Base-by-base conservation (phyloP, 2,888 invertebrate genomes). In the Schrankia costaestrigalis region DNA sequence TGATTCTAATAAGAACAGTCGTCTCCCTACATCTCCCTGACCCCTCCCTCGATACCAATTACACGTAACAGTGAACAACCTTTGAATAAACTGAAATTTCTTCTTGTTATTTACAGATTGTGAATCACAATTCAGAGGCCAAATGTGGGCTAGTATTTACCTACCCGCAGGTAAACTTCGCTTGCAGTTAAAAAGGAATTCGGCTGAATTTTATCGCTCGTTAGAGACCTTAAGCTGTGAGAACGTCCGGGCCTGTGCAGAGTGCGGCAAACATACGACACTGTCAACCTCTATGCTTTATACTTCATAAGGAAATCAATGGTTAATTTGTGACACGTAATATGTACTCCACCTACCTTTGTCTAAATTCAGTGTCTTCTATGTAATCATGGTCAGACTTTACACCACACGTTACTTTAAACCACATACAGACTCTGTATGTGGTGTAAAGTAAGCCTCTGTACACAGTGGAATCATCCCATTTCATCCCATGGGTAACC, bases 151-250 rank as follows among this genome's bases (percentile, higher is more conserved):
- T 63, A 67, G 67, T 83, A 78, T 84, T 83, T 84, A 76, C 83
- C 70, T 56, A 77, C 83, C 84, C 82, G 80, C 83, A 83, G 82
- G 84, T 82, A 78, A 80, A 83, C 78, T 80, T 72, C 56, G 69
- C 62, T 63, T 75, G 72, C 78, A 78, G 78, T 82, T 82, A 80
- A 81, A 84, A 81, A 81, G 76, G 73, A 83, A 78, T 79, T 75
- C 66, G 60, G 67, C 56, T 58, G 65, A 77, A 69, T 84, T 84
- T 83, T 83, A 83, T 82, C 75, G 81, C 78, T 83, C 82, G 81
- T 85, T 84, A 84, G 84, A 73, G 78, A 78, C 79, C 73, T 78
- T 73, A 75, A 76, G 66, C 68, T 71, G 58, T 53, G 58, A 57
- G 56, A 64, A 59, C 60, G 63, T 65, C 59, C 67, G 60, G 55